These are phyloP conservation scores for Lepeophtheirus nordmannii DNA, from an alignment of 2,888 invertebrate genomes.

Conservation along the genomic window DNA sequence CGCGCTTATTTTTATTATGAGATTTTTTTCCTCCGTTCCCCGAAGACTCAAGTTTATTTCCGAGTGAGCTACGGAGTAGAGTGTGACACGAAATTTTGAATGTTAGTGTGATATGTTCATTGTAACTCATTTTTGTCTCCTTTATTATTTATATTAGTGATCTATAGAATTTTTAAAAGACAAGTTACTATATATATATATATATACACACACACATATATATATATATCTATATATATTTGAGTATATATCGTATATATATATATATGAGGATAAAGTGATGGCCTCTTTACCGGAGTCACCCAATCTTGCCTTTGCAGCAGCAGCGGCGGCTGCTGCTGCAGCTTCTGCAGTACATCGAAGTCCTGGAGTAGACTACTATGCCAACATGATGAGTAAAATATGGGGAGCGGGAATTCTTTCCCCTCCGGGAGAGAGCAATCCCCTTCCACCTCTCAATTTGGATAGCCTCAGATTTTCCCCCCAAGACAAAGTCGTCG, in stretches of 20 bases:
- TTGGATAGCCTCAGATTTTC: neutral
- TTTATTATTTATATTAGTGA: neutral
- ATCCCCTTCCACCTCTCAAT: neutral
- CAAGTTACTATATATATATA: too few relatives aligned
- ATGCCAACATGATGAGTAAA: neutral
- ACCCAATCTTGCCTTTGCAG: neutral
- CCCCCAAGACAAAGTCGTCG: neutral
- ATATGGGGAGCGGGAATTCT: slow-evolving; percentile 1
- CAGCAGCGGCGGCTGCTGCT: neutral
- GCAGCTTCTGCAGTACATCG: neutral
- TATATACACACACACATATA: too few relatives aligned
- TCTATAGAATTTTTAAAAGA: neutral
- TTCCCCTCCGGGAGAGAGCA: neutral
- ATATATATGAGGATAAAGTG: too few relatives aligned
- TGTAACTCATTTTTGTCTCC: too few relatives aligned
- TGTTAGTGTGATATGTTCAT: too few relatives aligned
- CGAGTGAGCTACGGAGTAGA: slow-evolving; percentile 7
- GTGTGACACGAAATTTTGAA: neutral
- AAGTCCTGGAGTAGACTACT: slow-evolving; percentile 5
- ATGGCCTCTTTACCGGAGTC: slow-evolving; percentile 10
- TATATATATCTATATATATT: too few relatives aligned
- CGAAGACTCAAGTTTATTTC: slow-evolving; percentile 5
- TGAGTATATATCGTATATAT: too few relatives aligned
- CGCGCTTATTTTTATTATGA: slow-evolving; percentile 6
- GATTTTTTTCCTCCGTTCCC: neutral